Base-by-base conservation (phyloP, 2,797 vertebrate genomes). In the Syndactyla subalaris region DNA sequence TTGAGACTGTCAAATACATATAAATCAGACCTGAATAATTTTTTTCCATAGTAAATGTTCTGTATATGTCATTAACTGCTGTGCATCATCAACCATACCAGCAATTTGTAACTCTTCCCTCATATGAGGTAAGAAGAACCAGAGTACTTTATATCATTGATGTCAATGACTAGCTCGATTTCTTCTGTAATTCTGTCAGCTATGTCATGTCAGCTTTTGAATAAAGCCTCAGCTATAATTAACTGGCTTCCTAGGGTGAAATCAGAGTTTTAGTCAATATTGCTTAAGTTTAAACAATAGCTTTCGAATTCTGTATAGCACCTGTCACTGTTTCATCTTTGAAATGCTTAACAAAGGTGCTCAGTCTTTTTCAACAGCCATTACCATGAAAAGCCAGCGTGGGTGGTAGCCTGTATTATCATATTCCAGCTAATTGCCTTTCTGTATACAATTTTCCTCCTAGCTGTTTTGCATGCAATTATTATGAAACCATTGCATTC, bases 251-350 rank as follows among this genome's bases (percentile, higher is more conserved):
- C 58, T n/a, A 48, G 54, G 22, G 75, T 81, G 73, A 95, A 91
- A 86, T 79, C 65, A 77, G 68, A 82, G 62, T 83, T 92, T 85
- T 72, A 91, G 92, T 96, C 89, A 91, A 92, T 73, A 88, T 89
- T 89, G 66, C 59, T 89, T 77, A 86, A 89, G 65, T 89, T 95
- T 83, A 85, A 87, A 94, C 43, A 85, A 75, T n/a, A 79, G 72
- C 51, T 89, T 38, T 89, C 83, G 58, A 84, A 81, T 92, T 82
- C 73, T 84, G 46, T 73, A 17, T 45, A 87, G 29, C 71, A 89
- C 49, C 79, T 88, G 74, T 66, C 12, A 5, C 70, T 66, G 48
- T 39, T 85, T 26, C 0, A 0, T 54, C 73, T 92, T 77, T 72
- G 58, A 85, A 91, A 85, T 21, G 11, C 32, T 91, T 88, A 76